Conservation (phyloP, 1,140 invertebrate genomes). For the Drosophila pandora region DNA sequence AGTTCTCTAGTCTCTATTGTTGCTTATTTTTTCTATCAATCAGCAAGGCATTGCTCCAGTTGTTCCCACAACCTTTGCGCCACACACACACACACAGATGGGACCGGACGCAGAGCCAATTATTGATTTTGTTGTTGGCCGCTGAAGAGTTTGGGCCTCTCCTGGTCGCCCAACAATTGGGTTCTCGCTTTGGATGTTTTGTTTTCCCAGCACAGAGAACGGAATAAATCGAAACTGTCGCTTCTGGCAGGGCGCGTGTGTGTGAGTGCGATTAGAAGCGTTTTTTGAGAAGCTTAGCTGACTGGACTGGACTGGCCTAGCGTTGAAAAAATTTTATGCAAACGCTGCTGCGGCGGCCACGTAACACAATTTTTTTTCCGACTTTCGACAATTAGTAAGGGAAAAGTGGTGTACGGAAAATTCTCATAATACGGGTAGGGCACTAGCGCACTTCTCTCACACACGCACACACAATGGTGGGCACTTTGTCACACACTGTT, state of each 20-base stretch:
- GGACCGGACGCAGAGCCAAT: slow-evolving; percentile 59
- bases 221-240: background rate
- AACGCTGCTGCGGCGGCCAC: slow-evolving; percentile 28
- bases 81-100: slow-evolving; percentile 28
- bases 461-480: slow-evolving; percentile 18
- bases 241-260: too few species aligned
- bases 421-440: slow-evolving; percentile 10
- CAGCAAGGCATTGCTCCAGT: slow-evolving; percentile 63
- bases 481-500: slow-evolving; percentile 58
- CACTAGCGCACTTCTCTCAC: slow-evolving; percentile 14
- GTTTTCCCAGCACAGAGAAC: background rate
- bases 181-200: slow-evolving; percentile 11
- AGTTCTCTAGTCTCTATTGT: slow-evolving; percentile 1
- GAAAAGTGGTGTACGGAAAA: slow-evolving; percentile 18
- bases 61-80: slow-evolving; percentile 28
- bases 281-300: slow-evolving; percentile 17
- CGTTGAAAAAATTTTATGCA: slow-evolving; percentile 12
- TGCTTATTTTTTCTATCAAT: slow-evolving; percentile 37
- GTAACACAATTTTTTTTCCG: slow-evolving; percentile 29
- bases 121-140: slow-evolving; percentile 67
- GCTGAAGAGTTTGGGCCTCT: background rate
- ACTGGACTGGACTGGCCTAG: background rate
- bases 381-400: slow-evolving; percentile 55
- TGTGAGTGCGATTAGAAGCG: too few species aligned
- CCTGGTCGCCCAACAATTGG: slow-evolving; percentile 21